Base-by-base conservation (phyloP, 2,113 vertebrate genomes). In the Chionis minor region DNA sequence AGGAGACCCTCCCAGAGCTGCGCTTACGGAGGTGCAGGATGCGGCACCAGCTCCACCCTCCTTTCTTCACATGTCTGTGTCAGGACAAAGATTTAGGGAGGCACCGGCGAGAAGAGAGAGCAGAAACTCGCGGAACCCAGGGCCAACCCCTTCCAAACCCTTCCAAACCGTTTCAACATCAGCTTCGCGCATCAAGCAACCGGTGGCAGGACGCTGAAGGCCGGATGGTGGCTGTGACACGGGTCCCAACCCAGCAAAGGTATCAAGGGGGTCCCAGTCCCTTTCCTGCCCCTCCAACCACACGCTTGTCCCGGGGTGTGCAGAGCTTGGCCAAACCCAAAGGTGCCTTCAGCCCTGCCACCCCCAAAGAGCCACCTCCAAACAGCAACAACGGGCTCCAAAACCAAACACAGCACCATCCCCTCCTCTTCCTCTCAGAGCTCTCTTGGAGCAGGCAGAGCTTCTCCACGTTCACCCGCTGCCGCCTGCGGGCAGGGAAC, bases 31-130 rank as follows among this genome's bases (percentile, higher is more conserved):
- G 80, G 86, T 66, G 65, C 94, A 74, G 94, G 95, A 92, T 89
- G 91, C 10, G 8, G 95, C 87, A 73, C 93, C 93, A 87, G 96
- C 96, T 95, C 96, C 96, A 96, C 93, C 96, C 94, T 96, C 85
- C 81, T 93, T 94, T 92, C 90, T 90, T 90, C 87, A 51, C 70
- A 10, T 47, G 14, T 67, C 66, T 61, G 56, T 85, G 84, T 44
- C 93, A 95, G 96, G 85, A 96, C 87, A 92, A 95, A 93, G 97
- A 96, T 96, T 96, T 90, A 94, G 89, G 85, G 92, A 91, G 88
- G 79, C 55, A 77, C n/a, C n/a, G 1, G 21, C 1, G 0, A 62
- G 73, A 47, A 79, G 27, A 81, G 17, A 59, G 49, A 73, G 22
- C 1, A 4, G 40, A 75, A 82, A 80, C 47, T 40, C 15, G 0